Conservation (phyloP, 2,797 vertebrate genomes). For the Phaenicophaeus curvirostris region DNA sequence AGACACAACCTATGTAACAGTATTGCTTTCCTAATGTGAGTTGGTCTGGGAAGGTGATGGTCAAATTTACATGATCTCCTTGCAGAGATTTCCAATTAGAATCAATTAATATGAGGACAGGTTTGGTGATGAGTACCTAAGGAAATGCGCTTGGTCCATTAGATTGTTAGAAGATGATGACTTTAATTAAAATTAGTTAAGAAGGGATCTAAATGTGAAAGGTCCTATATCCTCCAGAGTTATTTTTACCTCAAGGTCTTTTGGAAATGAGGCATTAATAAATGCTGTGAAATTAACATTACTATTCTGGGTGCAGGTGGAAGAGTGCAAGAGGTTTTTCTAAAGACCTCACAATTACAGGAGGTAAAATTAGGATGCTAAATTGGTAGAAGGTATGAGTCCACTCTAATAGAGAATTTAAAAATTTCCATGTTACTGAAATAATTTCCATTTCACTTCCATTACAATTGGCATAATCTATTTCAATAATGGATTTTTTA, state of each 20-base stretch:
- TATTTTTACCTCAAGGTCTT: neutral
- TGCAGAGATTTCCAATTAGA: neutral
- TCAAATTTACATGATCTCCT: neutral
- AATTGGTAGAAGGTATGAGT: neutral
- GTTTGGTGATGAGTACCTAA: neutral
- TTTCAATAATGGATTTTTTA: neutral
- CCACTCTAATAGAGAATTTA: neutral
- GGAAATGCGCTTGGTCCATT: neutral
- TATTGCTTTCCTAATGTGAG: neutral
- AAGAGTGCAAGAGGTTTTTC: neutral
- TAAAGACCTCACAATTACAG: neutral
- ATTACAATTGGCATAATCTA: neutral
- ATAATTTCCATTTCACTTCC: neutral
- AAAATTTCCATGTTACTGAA: neutral
- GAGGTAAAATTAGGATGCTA: neutral
- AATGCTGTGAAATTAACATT: neutral
- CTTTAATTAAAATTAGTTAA: neutral
- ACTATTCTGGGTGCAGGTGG: neutral
- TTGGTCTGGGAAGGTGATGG: neutral
- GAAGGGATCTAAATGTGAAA: neutral
- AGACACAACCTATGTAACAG: neutral
- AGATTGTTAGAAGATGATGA: neutral
- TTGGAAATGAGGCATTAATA: neutral
- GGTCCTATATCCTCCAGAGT: neutral
- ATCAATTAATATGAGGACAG: neutral